Evolutionary conservation across 2,797 vertebrate genomes (phyloP).

Genomic region (Pangasius larnaudii): DNA sequence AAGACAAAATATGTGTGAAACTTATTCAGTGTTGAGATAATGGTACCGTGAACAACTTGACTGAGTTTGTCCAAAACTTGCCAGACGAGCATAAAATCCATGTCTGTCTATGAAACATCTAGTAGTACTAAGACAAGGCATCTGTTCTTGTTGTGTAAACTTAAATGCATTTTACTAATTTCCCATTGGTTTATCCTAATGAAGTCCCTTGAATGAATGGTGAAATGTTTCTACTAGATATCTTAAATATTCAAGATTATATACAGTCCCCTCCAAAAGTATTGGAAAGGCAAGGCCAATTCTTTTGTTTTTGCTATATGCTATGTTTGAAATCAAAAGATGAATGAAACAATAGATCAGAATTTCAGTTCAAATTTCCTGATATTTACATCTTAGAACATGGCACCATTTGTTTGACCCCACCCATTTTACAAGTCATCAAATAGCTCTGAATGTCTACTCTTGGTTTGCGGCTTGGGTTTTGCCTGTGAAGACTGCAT

Average conservation of each 20-base stretch:
- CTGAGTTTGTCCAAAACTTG: not conserved
- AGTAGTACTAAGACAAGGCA: not conserved
- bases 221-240: not conserved
- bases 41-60: not conserved
- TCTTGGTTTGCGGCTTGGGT: not conserved
- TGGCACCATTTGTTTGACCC: not conserved
- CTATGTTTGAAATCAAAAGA: not conserved
- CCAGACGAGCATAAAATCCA: not conserved
- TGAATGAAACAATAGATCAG: not conserved
- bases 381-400: not conserved
- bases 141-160: not conserved
- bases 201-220: not conserved
- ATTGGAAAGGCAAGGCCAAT: not conserved
- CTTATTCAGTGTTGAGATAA: not conserved
- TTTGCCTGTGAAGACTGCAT: not conserved
- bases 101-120: not conserved
- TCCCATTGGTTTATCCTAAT: not conserved
- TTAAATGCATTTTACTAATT: not conserved
- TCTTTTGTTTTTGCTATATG: not conserved
- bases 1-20: not conserved
- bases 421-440: not conserved
- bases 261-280: not conserved
- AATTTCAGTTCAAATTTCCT: not conserved
- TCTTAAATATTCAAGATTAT: not conserved
- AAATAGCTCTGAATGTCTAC: not conserved